Conservation (phyloP, 2,888 invertebrate genomes). For the Conistra vaccinii region DNA sequence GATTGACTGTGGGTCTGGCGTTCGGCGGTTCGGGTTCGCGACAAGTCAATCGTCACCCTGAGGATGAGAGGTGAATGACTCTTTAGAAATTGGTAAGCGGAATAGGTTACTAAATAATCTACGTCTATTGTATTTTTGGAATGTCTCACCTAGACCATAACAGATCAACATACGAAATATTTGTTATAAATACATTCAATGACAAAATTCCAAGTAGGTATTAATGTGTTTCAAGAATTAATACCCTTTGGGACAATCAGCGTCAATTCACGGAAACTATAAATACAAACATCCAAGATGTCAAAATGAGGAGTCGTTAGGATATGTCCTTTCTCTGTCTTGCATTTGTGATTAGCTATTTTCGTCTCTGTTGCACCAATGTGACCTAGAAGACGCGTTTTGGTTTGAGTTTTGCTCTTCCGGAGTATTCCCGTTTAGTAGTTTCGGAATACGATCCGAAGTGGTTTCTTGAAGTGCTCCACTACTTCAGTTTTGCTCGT, state of each 20-base stretch:
- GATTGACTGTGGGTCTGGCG: too few species aligned
- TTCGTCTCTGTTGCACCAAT: conserved; percentile 27
- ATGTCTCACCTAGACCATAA: too few species aligned
- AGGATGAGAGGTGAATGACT: too few species aligned
- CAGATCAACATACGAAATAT: neutral
- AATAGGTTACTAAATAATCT: too few species aligned
- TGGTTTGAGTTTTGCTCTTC: conserved; percentile 46
- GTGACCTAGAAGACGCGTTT: conserved; percentile 59
- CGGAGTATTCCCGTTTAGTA: conserved; percentile 44
- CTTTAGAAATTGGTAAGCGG: too few species aligned
- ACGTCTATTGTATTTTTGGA: too few species aligned
- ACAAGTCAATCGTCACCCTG: too few species aligned
- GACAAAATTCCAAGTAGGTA: conserved; percentile 25
- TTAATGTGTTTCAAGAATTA: conserved; percentile 56
- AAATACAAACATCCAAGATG: conserved; percentile 76
- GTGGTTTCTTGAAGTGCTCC: conserved; percentile 5
- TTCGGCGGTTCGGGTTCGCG: too few species aligned
- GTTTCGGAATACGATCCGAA: conserved; percentile 24
- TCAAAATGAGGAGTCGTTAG: conserved; percentile 65
- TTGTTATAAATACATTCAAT: neutral
- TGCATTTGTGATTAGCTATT: conserved; percentile 6
- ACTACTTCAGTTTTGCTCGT: neutral
- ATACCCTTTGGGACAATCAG: conserved; percentile 66
- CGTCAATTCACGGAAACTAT: conserved; percentile 76
- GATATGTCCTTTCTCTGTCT: conserved; percentile 32